Percentiles rank a stretch among this genome's conserved stretches.
These are phyloP conservation scores for Drosophila demipolita DNA, from an alignment of 2,888 invertebrate genomes.

Conservation along the genomic window DNA sequence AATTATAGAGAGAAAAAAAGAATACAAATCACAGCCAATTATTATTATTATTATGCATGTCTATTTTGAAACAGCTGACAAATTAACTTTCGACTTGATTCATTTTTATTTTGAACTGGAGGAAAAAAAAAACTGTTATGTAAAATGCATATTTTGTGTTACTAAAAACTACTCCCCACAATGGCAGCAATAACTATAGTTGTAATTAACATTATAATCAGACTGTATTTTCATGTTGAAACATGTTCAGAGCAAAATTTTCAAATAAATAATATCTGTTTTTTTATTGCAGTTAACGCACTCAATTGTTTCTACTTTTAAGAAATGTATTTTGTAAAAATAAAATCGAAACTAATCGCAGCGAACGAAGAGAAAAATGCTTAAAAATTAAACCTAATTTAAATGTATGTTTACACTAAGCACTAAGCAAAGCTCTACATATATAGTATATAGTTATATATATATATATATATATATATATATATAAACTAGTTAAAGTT, in stretches of 20 bases:
- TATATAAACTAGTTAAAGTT: constrained; percentile 70
- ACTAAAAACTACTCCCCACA: constrained; percentile 24
- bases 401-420: constrained; percentile 43
- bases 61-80: constrained; percentile 13
- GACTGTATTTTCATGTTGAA: background rate
- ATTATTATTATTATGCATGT: constrained; percentile 14
- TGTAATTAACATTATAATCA: constrained; percentile 17
- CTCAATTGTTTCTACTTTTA: too few relatives aligned
- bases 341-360: constrained; percentile 1
- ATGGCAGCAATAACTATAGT: constrained; percentile 7
- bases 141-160: constrained; percentile 2
- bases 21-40: constrained; percentile 52
- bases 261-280: too few relatives aligned
- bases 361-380: constrained; percentile 37
- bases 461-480: too few relatives aligned
- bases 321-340: too few relatives aligned
- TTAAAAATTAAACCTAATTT: constrained; percentile 52
- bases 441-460: constrained; percentile 54
- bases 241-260: background rate
- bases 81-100: constrained; percentile 53
- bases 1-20: constrained; percentile 20
- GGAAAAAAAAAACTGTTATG: constrained; percentile 21
- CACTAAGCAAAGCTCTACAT: constrained; percentile 65
- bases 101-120: constrained; percentile 61
- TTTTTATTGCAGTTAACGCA: too few relatives aligned